phyloP scores from a whole-genome alignment of 2,888 invertebrate species.

The Cepaea hortensis region DNA sequence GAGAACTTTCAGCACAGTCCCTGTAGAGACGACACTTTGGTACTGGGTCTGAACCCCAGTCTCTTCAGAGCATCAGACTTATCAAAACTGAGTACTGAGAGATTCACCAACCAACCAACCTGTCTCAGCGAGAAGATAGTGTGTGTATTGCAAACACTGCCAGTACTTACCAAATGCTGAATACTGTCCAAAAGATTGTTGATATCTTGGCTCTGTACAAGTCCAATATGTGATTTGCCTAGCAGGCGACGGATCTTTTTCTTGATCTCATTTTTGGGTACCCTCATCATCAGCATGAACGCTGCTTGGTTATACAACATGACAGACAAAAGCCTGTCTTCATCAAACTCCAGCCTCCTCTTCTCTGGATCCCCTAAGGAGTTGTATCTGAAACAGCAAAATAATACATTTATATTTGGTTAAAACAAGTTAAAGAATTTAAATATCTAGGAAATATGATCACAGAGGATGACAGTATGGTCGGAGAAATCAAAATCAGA shows the following conservation, averaged over 20 bases:
- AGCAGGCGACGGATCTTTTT: slow-evolving; percentile 86
- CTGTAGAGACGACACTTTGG: no score
- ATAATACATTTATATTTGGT: no score
- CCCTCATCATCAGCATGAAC: slow-evolving; percentile 94
- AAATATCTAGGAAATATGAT: no score
- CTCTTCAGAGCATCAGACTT: no score
- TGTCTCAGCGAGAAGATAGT: neutral
- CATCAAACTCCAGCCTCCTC: slow-evolving; percentile 97
- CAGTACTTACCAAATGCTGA: slow-evolving; percentile 88
- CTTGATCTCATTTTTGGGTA: slow-evolving; percentile 83
- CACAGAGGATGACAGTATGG: no score
- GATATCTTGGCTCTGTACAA: slow-evolving; percentile 97
- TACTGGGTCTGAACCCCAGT: no score
- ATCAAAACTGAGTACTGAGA: no score
- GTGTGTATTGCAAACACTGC: neutral
- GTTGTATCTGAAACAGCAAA: slow-evolving; percentile 83
- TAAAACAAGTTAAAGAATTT: no score
- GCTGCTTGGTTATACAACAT: slow-evolving; percentile 97
- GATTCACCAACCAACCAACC: no score
- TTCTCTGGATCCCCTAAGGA: slow-evolving; percentile 86
- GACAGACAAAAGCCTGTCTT: slow-evolving; percentile 94
- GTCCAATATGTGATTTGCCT: slow-evolving; percentile 98
- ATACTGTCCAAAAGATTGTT: slow-evolving; percentile 96
- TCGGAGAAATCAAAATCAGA: no score
- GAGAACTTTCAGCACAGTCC: no score